Evolutionary conservation across 2,113 vertebrate species (phyloP), one percentile per base, ranked within the genome.

Genomic region (Pogona vitticeps): DNA sequence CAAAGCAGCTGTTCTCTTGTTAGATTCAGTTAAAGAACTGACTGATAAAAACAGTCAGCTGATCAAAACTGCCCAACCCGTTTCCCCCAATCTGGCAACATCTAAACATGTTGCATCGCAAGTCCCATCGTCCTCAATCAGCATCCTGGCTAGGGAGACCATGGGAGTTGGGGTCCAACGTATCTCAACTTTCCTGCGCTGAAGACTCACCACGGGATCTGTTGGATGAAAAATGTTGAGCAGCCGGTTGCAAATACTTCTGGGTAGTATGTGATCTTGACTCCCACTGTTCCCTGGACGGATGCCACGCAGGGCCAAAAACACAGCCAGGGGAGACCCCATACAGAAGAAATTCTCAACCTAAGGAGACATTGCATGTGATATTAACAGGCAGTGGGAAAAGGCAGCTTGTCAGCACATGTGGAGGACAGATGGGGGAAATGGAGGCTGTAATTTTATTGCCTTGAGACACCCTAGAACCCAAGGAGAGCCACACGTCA

Each of bases 341-440:
- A 99, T 98, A 85, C 99, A 99, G 97, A 99, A 99, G 96, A 98
- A 99, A 95, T 99, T 99, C 92, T 99, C 98, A 93, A 99, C 98
- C 99, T 99, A 94, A 77, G 91, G 93, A 92, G 85, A 95, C 86
- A 95, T 87, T 92, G 89, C 56, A 86, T 0, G 52, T 65, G 80
- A 2, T 0, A 0, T 93, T 79, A 91, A 12, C 12, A 12, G 83
- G 83, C 76, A 88, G 31, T 15, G 77, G 46, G 68, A 83, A 82
- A 89, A 85, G 36, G 31, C 17, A 56, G 28, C 7, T 68, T 0
- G 72, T 87, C 75, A n/a, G 23, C 8, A 59, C 17, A 26, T 0
- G 2, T 71, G 36, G 70, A 2, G 21, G 9, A 10, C 20, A 1
- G 12, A 5, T 72, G 38, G n/a, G 10, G 26, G 38, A 20, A 28